Base-by-base conservation (phyloP, 2,888 invertebrate genomes). In the Coenonympha arcania region DNA sequence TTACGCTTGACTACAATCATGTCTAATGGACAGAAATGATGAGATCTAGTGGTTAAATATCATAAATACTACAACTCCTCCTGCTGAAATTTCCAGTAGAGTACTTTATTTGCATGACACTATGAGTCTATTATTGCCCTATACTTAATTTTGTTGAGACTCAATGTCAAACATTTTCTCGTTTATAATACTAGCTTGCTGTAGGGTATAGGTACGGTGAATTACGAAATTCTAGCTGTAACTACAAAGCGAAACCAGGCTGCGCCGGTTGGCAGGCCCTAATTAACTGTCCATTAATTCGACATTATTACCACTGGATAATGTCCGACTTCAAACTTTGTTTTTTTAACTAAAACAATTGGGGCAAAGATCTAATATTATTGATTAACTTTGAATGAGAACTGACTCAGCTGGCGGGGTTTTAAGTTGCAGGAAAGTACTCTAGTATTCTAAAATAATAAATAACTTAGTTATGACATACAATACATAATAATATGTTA, bases 261-360 rank as follows among this genome's bases (percentile, higher is more conserved):
- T 66, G 48, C 58, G 61, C 58, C 67, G 72, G 78, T 74, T 76
- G 79, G 78, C 82, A 76, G 76, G 63, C 71, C 69, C 81, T 84
- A 86, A 86, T 85, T 84, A 83, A 78, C 76, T 84, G 82, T 80
- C 82, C 73, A 72, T 70, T 78, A 78, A 81, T 78, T 77, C 76
- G 73, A 79, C 71, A 68, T 73, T 76, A 79, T 73, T 70, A 69
- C 71, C 59, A 61, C 65, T 68, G 47, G 57, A 56, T 55, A 61
- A 56, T 55, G 53, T 46, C 48, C 24, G 28, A 49, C 31, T 55
- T 52, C 46, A 44, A 41, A 26, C 36, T 44, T 50, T 48, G 44
- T n/a, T n/a, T n/a, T n/a, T n/a, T 45, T 47, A 44, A 33, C 47
- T 15, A 15, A 41, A 42, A 49, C 36, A 50, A 45, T 40, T 26